phyloP scores from a whole-genome alignment of 2,113 vertebrate species.

The Hydrolagus affinis region DNA sequence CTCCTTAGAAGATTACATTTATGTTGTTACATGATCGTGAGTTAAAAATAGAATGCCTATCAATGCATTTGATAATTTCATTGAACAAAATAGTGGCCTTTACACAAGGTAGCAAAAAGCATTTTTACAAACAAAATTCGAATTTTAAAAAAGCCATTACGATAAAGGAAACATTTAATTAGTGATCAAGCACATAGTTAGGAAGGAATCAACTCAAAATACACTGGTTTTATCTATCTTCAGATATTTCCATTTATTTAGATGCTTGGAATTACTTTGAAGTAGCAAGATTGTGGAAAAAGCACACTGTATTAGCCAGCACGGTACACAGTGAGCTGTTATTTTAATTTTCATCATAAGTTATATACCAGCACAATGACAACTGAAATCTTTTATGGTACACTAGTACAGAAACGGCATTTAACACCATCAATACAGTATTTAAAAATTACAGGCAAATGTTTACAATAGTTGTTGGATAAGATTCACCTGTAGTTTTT shows the following conservation, averaged over 20 bases:
- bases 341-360: not conserved
- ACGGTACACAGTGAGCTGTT: not conserved
- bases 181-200: not conserved
- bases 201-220: constrained; percentile 14
- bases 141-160: not conserved
- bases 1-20: not conserved
- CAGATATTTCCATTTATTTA: not conserved
- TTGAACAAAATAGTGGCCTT: not conserved
- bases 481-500: too few relatives aligned
- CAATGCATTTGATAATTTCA: not conserved
- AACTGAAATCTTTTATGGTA: not conserved
- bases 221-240: not conserved
- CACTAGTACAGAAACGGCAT: not conserved
- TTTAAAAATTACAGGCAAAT: not conserved
- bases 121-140: not conserved
- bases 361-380: not conserved
- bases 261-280: not conserved
- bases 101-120: constrained; percentile 11
- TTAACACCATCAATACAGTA: not conserved
- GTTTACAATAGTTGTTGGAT: too few relatives aligned
- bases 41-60: not conserved
- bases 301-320: not conserved
- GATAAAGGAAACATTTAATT: not conserved
- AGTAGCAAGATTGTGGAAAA: not conserved
- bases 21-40: not conserved